Conservation (phyloP, 2,797 vertebrate species). For the Leuciscus waleckii region DNA sequence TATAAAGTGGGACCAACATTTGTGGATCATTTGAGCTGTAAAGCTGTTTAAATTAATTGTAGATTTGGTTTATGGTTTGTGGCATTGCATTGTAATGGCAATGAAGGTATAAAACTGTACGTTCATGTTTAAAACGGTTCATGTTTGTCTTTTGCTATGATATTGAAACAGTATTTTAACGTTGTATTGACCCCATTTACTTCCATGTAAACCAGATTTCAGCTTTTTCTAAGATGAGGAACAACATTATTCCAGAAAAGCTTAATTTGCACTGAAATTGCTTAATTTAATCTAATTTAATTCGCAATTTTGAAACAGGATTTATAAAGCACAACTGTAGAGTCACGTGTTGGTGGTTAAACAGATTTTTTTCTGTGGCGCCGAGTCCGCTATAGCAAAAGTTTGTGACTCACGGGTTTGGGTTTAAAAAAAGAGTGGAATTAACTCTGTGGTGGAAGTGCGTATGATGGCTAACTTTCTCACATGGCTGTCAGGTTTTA, state of each 20-base stretch:
- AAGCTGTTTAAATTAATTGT: not conserved
- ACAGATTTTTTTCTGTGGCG: not conserved
- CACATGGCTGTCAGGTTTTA: slow-evolving; percentile 39
- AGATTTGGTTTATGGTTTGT: not conserved
- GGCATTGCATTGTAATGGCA: not conserved
- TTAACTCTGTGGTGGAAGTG: slow-evolving; percentile 27
- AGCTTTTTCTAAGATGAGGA: not conserved
- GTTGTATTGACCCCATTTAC: not conserved
- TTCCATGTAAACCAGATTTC: not conserved
- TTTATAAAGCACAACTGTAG: not conserved
- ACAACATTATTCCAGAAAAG: not conserved
- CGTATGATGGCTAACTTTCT: slow-evolving; percentile 23
- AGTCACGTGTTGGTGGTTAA: not conserved
- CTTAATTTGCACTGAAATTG: not conserved
- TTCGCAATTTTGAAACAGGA: not conserved
- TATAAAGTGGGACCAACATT: not conserved
- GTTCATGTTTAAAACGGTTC: too few relatives aligned
- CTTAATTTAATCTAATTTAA: not conserved
- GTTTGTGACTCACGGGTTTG: slow-evolving; percentile 18
- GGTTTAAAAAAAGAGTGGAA: slow-evolving; percentile 13
- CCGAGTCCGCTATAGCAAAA: not conserved
- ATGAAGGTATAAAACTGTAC: not conserved
- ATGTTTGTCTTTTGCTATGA: not conserved
- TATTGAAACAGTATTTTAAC: not conserved
- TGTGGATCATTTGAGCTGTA: not conserved